phyloP scores from a whole-genome alignment of 2,113 vertebrate species.

The Anguilla rostrata region DNA sequence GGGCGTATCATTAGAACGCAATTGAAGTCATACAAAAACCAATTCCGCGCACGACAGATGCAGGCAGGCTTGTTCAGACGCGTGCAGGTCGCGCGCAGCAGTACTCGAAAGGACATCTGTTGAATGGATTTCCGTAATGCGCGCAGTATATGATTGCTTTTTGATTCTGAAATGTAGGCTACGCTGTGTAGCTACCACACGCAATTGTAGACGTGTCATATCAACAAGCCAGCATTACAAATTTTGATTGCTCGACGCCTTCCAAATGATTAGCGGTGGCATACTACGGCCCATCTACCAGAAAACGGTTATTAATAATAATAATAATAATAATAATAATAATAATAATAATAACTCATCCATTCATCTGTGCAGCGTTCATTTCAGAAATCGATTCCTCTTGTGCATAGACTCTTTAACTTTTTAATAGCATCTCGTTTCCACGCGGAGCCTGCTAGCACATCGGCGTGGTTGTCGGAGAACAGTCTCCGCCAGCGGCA shows the following conservation, averaged over 20 bases:
- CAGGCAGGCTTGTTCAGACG: constrained; percentile 2
- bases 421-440: neutral
- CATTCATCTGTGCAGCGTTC: neutral
- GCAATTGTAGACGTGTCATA: neutral
- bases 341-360: neutral
- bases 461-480: no score
- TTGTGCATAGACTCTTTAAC: neutral
- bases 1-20: neutral
- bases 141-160: constrained; percentile 11
- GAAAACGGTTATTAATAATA: neutral
- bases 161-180: constrained; percentile 1
- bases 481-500: neutral
- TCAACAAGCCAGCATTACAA: neutral
- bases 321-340: no score
- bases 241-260: neutral
- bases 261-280: neutral
- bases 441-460: neutral
- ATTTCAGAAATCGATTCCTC: neutral
- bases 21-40: neutral
- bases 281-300: neutral
- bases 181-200: neutral
- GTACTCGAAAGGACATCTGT: constrained; percentile 18
- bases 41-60: constrained; percentile 14
- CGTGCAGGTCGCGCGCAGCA: neutral
- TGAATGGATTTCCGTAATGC: neutral